These are phyloP conservation scores for Lutraria lutraria DNA, from an alignment of 2,888 invertebrate species.

Conservation along the genomic window DNA sequence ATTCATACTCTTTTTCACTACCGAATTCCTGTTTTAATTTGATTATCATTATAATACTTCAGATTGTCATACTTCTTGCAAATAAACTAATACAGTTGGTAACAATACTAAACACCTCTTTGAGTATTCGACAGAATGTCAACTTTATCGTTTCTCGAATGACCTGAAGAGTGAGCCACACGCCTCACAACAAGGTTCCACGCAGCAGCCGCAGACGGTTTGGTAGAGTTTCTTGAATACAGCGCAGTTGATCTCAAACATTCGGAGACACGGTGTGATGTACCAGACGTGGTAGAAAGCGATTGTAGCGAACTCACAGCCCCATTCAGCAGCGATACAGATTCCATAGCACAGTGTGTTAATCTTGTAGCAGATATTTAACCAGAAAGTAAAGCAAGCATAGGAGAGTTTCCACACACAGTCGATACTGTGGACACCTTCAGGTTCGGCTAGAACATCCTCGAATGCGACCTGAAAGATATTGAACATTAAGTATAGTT, in stretches of 20 bases:
- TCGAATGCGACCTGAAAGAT: conserved; percentile 66
- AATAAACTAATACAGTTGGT: not conserved
- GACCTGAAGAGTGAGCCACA: conserved; percentile 67
- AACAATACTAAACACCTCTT: not conserved
- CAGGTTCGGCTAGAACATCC: conserved; percentile 80
- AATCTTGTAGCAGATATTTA: conserved; percentile 91
- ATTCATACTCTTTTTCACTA: too few relatives aligned
- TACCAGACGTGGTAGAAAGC: conserved; percentile 88
- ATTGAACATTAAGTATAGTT: not conserved
- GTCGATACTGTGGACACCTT: conserved; percentile 87
- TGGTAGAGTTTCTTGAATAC: conserved; percentile 60
- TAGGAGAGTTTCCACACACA: conserved; percentile 91
- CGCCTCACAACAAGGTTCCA: conserved; percentile 75
- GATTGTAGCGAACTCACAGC: conserved; percentile 87
- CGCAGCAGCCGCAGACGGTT: conserved; percentile 61
- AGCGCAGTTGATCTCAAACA: conserved; percentile 87
- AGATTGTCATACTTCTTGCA: not conserved
- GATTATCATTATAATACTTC: too few relatives aligned
- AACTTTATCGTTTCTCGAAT: conserved; percentile 62
- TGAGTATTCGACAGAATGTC: not conserved
- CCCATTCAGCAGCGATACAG: conserved; percentile 90
- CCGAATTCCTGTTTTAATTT: too few relatives aligned
- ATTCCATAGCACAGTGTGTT: conserved; percentile 91
- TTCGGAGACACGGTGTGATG: conserved; percentile 73
- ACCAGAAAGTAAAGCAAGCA: conserved; percentile 89